Evolutionary conservation across 2,113 vertebrate species (phyloP).

Genomic region (Chunga burmeisteri): DNA sequence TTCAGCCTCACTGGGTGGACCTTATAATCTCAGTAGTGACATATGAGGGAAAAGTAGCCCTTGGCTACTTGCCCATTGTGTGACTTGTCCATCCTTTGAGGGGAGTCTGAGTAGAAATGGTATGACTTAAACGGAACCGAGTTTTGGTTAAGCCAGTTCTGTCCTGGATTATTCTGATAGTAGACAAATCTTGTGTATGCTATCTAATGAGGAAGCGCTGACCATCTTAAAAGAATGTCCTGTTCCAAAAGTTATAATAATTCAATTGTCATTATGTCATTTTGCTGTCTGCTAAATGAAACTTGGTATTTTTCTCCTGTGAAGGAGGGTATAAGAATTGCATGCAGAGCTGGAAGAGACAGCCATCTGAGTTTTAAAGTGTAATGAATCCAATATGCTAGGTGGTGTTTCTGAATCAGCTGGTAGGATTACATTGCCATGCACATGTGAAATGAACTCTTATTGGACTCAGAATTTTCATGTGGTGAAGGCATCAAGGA

Average conservation of each 20-base stretch:
- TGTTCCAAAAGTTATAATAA: neutral
- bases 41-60: neutral
- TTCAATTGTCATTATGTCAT: neutral
- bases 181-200: neutral
- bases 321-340: neutral
- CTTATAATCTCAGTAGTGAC: neutral
- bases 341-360: neutral
- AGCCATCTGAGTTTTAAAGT: neutral
- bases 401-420: neutral
- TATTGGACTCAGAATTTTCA: neutral
- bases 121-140: neutral
- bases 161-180: neutral
- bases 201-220: neutral
- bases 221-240: neutral
- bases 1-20: neutral
- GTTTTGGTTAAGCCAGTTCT: neutral
- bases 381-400: neutral
- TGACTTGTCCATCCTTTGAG: neutral
- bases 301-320: neutral
- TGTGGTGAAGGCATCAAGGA: neutral
- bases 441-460: neutral
- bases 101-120: neutral
- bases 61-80: neutral
- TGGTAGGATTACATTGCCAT: neutral
- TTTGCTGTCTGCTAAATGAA: neutral